phyloP scores from a whole-genome alignment of 2,113 vertebrate species.

The Henicopernis longicauda region DNA sequence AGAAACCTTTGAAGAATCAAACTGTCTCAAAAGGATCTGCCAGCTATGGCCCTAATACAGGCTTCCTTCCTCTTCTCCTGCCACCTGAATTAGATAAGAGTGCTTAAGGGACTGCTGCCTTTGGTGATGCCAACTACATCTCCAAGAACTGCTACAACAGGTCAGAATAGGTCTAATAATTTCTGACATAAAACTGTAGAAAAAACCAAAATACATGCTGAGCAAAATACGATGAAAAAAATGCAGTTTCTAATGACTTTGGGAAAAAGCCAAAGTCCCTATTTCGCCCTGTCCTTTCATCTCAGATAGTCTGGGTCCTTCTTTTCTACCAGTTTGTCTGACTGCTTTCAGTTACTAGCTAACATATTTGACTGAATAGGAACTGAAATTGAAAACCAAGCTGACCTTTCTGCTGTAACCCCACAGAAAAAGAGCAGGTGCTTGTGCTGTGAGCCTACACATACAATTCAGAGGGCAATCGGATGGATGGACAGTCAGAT shows the following conservation, averaged over 20 bases:
- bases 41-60: neutral
- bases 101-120: neutral
- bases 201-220: neutral
- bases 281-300: neutral
- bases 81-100: neutral
- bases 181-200: neutral
- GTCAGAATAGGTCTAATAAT: neutral
- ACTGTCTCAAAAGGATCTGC: neutral
- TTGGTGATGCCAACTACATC: neutral
- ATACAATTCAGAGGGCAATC: neutral
- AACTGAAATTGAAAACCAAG: neutral
- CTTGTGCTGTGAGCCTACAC: neutral
- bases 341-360: neutral
- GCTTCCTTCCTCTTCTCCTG: neutral
- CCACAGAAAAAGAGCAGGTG: neutral
- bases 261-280: neutral
- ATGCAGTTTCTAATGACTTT: neutral
- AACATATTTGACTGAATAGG: accelerated
- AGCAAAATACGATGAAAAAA: neutral
- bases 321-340: neutral
- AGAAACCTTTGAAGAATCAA: neutral
- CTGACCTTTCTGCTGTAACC: neutral
- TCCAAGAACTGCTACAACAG: neutral
- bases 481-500: accelerated
- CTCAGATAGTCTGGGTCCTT: neutral